phyloP scores from a whole-genome alignment of 2,113 vertebrate genomes.

The Chiloscyllium plagiosum region DNA sequence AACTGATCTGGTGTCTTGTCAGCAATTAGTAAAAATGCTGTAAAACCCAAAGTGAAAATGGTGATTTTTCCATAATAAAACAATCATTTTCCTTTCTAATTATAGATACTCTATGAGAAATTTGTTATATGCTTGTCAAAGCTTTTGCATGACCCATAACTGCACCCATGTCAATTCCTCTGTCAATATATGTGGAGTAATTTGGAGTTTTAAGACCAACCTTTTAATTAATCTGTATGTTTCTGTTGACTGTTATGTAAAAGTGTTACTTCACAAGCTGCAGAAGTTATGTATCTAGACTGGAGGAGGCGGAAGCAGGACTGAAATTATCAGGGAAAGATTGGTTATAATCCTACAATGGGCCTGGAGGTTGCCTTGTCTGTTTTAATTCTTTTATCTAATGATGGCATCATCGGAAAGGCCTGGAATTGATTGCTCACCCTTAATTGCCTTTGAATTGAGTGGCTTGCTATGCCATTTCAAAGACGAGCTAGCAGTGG shows the following conservation, averaged over 20 bases:
- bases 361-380: too few species aligned
- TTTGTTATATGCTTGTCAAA: neutral
- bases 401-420: too few species aligned
- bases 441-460: too few species aligned
- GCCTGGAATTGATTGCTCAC: too few species aligned
- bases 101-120: neutral
- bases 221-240: neutral
- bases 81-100: neutral
- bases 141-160: neutral
- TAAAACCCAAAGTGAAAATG: neutral
- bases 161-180: neutral
- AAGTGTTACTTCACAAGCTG: neutral
- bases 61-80: neutral
- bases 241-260: neutral
- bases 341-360: too few species aligned
- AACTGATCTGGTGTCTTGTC: neutral
- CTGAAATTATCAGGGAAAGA: neutral
- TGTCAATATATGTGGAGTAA: neutral
- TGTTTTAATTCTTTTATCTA: too few species aligned
- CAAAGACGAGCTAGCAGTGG: too few species aligned
- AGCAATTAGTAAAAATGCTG: neutral
- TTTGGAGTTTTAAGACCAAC: neutral
- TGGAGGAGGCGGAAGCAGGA: neutral
- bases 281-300: neutral
- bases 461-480: too few species aligned